Conservation (phyloP, 2,888 invertebrate genomes). For the Nezara viridula region DNA sequence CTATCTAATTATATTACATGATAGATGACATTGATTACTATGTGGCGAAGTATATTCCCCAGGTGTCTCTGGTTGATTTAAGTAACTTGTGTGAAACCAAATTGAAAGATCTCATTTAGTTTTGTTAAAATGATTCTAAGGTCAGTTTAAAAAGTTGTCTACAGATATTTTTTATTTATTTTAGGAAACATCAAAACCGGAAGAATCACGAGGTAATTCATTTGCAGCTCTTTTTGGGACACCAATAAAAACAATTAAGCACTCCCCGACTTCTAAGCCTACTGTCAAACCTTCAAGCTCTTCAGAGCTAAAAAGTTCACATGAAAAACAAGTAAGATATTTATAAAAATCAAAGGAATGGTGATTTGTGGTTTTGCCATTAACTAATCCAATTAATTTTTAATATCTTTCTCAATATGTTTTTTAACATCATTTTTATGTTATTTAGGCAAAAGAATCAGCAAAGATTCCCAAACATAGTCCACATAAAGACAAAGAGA, state of each 20-base stretch:
- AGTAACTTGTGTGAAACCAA: too few species aligned
- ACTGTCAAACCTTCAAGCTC: slow-evolving; percentile 62
- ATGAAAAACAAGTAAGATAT: slow-evolving; percentile 63
- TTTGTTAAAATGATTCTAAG: too few species aligned
- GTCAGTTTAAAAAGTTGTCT: too few species aligned
- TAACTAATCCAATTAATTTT: not conserved
- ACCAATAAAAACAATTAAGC: slow-evolving; percentile 83
- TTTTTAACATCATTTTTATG: slow-evolving; percentile 28
- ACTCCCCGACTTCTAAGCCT: slow-evolving; percentile 76
- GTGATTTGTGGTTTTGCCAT: not conserved
- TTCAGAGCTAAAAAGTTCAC: slow-evolving; percentile 59
- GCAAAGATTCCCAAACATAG: slow-evolving; percentile 70
- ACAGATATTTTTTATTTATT: slow-evolving; percentile 21
- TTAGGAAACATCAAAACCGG: slow-evolving; percentile 65
- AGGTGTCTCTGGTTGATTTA: too few species aligned
- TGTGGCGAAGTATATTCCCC: too few species aligned
- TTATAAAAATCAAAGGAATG: slow-evolving; percentile 4
- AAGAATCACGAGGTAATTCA: slow-evolving; percentile 71
- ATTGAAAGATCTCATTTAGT: too few species aligned
- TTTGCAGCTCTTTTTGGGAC: slow-evolving; percentile 88
- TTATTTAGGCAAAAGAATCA: slow-evolving; percentile 60
- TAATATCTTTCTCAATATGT: not conserved
- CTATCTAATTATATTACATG: too few species aligned
- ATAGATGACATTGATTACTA: too few species aligned
- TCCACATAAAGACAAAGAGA: slow-evolving; percentile 73